phyloP scores from a whole-genome alignment of 2,113 vertebrate species.

The Ardeotis arabs region DNA sequence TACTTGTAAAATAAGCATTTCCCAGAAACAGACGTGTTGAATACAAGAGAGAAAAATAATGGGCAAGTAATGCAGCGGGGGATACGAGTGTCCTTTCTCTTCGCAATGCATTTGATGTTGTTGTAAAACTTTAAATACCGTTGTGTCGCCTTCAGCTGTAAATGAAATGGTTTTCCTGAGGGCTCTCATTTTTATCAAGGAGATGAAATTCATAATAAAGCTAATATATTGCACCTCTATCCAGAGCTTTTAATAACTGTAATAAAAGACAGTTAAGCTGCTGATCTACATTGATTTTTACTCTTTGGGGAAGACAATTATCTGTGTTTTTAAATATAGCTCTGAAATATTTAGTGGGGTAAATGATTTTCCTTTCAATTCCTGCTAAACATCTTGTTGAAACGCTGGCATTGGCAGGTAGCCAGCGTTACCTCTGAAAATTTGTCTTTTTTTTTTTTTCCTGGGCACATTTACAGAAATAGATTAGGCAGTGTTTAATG shows the following conservation, averaged over 20 bases:
- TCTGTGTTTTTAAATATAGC: slow-evolving; percentile 8
- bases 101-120: rapidly evolving
- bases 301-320: neutral
- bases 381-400: neutral
- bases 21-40: neutral
- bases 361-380: neutral
- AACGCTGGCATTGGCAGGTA: neutral
- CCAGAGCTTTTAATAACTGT: slow-evolving; percentile 40
- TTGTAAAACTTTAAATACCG: neutral
- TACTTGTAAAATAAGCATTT: slow-evolving; percentile 1
- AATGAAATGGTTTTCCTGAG: neutral
- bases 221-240: slow-evolving; percentile 10
- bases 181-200: neutral
- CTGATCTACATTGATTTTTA: slow-evolving; percentile 33
- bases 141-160: neutral
- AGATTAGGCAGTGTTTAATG: neutral
- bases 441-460: neutral
- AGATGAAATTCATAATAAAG: neutral
- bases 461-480: neutral
- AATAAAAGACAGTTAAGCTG: slow-evolving; percentile 21
- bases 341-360: neutral
- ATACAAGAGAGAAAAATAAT: too few species aligned
- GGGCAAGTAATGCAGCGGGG: too few species aligned
- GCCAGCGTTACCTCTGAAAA: neutral
- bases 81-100: rapidly evolving